These are phyloP conservation scores for Caenorhabditis zanzibari DNA, from an alignment of 2,888 invertebrate species.

Conservation along the genomic window DNA sequence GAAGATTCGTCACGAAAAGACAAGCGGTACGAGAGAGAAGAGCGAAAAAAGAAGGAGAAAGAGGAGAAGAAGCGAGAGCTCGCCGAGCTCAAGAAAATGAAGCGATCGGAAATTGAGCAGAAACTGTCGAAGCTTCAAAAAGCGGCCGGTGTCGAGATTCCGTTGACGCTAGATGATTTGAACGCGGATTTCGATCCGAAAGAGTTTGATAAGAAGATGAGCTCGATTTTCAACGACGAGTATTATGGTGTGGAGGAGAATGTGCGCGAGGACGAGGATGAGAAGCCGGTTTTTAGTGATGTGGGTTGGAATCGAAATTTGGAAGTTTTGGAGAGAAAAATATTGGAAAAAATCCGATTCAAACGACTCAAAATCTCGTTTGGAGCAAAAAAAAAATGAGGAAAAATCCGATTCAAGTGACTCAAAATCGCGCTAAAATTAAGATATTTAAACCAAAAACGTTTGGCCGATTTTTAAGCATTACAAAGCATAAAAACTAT, in stretches of 20 bases:
- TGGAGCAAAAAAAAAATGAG: no score
- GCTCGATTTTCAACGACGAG: conserved; percentile 91
- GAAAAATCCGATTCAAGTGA: no score
- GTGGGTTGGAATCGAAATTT: conserved; percentile 81
- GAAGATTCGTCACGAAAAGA: conserved; percentile 84
- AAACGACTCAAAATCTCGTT: neutral
- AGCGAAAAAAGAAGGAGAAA: conserved; percentile 87
- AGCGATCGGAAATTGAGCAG: conserved; percentile 92
- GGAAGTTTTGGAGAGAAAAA: neutral
- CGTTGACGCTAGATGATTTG: conserved; percentile 89
- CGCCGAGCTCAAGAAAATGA: conserved; percentile 87
- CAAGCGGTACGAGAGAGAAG: conserved; percentile 87
- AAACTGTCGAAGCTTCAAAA: conserved; percentile 92
- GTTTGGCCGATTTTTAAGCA: no score
- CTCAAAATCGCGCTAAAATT: no score
- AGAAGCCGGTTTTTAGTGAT: conserved; percentile 90
- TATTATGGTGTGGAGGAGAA: conserved; percentile 89
- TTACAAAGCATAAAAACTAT: no score
- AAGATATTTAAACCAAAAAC: no score
- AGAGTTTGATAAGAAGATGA: conserved; percentile 83
- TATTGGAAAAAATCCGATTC: neutral
- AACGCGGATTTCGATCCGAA: conserved; percentile 86
- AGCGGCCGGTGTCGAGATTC: conserved; percentile 90
- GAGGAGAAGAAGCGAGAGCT: conserved; percentile 91
- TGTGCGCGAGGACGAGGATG: conserved; percentile 86